Evolutionary conservation across 2,888 invertebrate species (phyloP).

Genomic region (Esperia sulphurella): DNA sequence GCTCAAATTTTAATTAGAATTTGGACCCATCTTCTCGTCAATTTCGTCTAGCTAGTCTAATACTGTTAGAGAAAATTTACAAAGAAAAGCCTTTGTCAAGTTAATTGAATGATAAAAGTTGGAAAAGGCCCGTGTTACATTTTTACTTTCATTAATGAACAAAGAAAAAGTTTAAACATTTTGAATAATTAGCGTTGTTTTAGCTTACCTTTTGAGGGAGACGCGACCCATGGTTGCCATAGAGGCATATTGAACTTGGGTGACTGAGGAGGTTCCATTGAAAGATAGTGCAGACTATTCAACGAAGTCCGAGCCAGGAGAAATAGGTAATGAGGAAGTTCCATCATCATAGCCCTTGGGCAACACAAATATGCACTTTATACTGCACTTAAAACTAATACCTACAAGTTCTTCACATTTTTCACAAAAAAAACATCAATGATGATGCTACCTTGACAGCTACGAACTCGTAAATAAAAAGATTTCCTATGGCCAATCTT

Average conservation of each 20-base stretch:
- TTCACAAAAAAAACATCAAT: slow-evolving; percentile 4
- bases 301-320: slow-evolving; percentile 64
- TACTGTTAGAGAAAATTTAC: slow-evolving; percentile 1
- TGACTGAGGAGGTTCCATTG: slow-evolving; percentile 74
- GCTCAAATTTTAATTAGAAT: slow-evolving; percentile 16
- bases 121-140: background rate
- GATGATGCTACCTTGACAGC: background rate
- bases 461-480: no score
- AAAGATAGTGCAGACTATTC: slow-evolving; percentile 47
- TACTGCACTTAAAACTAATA: slow-evolving; percentile 13
- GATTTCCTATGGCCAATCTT: slow-evolving; percentile 32
- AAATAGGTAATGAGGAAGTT: slow-evolving; percentile 66
- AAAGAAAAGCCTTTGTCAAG: slow-evolving; percentile 3
- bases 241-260: slow-evolving; percentile 73
- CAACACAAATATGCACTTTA: slow-evolving; percentile 21
- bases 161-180: background rate
- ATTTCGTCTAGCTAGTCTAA: slow-evolving; percentile 5
- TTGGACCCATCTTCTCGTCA: slow-evolving; percentile 10
- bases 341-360: slow-evolving; percentile 64
- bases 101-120: slow-evolving; percentile 1
- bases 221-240: slow-evolving; percentile 73
- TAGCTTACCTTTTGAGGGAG: slow-evolving; percentile 58
- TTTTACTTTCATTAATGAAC: background rate
- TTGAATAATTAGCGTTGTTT: background rate
- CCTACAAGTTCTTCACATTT: background rate